Conservation (phyloP, 2,113 vertebrate species). For the Natator depressus region DNA sequence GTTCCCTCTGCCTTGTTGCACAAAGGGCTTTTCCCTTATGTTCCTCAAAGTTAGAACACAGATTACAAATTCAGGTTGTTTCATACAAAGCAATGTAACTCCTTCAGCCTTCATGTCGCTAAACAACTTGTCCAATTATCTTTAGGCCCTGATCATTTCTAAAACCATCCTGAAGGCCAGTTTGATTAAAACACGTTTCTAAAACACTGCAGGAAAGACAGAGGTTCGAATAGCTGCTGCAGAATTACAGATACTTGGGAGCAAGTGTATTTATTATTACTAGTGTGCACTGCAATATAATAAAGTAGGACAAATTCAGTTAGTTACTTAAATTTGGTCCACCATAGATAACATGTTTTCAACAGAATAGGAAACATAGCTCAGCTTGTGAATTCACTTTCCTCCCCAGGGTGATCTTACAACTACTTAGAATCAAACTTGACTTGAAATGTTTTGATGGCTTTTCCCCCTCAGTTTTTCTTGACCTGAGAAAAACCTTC, state of each 20-base stretch:
- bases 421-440: neutral
- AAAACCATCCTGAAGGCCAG: neutral
- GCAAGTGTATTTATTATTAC: neutral
- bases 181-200: slow-evolving; percentile 34
- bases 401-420: neutral
- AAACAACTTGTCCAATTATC: neutral
- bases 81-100: neutral
- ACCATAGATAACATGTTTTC: neutral
- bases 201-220: neutral
- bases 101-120: neutral
- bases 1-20: neutral
- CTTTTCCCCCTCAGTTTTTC: neutral
- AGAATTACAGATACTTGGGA: neutral
- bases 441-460: neutral
- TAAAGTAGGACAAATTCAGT: neutral
- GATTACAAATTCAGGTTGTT: neutral
- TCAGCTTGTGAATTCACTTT: neutral
- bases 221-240: neutral
- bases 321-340: neutral
- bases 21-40: neutral
- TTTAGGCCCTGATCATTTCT: neutral
- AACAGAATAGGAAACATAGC: neutral
- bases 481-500: neutral
- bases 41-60: neutral
- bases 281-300: neutral